Base-by-base conservation (phyloP, 1,140 invertebrate genomes). In the Papilio helenus region DNA sequence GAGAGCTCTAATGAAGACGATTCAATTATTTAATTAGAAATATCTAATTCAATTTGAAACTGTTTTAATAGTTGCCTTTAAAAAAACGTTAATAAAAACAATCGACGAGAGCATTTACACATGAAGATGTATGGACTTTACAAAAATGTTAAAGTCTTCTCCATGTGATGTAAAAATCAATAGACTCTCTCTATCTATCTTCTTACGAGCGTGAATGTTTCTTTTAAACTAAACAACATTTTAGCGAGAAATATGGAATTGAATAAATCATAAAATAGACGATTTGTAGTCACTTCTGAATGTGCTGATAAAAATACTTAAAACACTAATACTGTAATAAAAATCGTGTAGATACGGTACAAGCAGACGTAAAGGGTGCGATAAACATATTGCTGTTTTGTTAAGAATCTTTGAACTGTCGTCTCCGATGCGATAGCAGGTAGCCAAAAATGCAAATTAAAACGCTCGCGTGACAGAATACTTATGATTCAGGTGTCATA, bases 371-470 rank as follows among this genome's bases (percentile, higher is more conserved):
- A 68, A 18, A 68, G 61, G 0, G 26, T 29, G 26, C 61, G 58
- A 68, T 34, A 68, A 68, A 29, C 26, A 68, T 14, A 29, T 68
- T 68, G 26, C 26, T 29, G 20, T 61, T 23, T 58, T 20, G 55
- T 29, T 29, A 68, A 68, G 12, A 29, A 68, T 68, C 23, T 68
- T n/a, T 68, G 8, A 16, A 4, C 26, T 68, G 61, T 68, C 58
- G 42, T 73, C 72, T 51, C 44, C 44, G 23, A 51, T 29, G 29
- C 72, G 23, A 51, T 74, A 74, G 46, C 46, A 26, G 3, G 0
- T 20, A 51, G 72, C 46, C 12, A 73, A 74, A 74, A 74, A 74
- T 49, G 72, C 46, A 74, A 74, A 74, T 74, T 16, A 18, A 49
- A 18, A 51, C 72, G 23, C 16, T 51, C 42, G 26, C 44, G 46